Conservation (phyloP, 2,797 vertebrate genomes). For the Gymnodraco acuticeps region DNA sequence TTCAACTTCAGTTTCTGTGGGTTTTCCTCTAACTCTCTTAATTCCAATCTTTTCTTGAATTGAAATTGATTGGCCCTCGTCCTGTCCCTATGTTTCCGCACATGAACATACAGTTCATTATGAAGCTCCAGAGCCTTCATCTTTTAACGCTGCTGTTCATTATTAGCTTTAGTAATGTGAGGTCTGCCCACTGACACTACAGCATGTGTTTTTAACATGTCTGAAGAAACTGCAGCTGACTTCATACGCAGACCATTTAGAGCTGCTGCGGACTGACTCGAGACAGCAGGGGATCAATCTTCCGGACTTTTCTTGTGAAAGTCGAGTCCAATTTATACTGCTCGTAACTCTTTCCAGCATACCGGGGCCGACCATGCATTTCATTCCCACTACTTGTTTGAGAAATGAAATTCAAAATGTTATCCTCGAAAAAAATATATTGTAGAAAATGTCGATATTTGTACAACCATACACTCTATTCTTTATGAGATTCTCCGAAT, state of each 20-base stretch:
- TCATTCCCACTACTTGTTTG: neutral
- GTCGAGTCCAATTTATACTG: conserved; percentile 46
- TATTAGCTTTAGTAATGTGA: conserved; percentile 58
- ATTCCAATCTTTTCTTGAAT: conserved; percentile 17
- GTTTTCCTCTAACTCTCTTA: conserved; percentile 20
- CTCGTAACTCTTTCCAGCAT: conserved; percentile 38
- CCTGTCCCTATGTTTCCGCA: conserved; percentile 26
- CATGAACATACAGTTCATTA: conserved; percentile 21
- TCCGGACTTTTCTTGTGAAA: conserved; percentile 58
- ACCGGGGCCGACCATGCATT: neutral
- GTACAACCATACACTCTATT: neutral
- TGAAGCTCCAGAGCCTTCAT: conserved; percentile 41
- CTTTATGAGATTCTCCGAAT: neutral
- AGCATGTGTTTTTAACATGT: conserved; percentile 58
- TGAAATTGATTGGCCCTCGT: neutral
- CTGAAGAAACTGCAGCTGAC: conserved; percentile 58
- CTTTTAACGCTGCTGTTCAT: conserved; percentile 53
- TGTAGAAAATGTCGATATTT: neutral
- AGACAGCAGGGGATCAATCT: conserved; percentile 52
- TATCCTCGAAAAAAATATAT: neutral
- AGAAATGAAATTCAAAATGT: conserved; percentile 15
- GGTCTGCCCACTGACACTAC: conserved; percentile 64
- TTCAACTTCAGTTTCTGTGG: conserved; percentile 35
- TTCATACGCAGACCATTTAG: conserved; percentile 45
- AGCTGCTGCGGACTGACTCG: conserved; percentile 52